Conservation (phyloP, 1,140 invertebrate species). For the Streblospio benedicti region DNA sequence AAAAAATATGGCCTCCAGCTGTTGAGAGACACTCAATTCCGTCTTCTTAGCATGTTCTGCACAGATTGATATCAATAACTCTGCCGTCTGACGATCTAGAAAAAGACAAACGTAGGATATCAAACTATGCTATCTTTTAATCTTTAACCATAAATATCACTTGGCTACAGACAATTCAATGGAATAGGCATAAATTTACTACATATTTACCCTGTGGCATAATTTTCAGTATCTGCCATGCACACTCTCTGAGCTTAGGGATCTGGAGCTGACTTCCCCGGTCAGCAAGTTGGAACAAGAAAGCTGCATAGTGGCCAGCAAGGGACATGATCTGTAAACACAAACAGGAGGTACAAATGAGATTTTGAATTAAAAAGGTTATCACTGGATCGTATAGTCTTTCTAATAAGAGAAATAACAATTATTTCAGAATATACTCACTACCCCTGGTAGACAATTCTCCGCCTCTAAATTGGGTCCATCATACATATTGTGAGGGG, state of each 20-base stretch:
- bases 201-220: slow-evolving; percentile 69
- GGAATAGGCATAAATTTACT: no score
- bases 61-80: slow-evolving; percentile 55
- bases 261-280: slow-evolving; percentile 73
- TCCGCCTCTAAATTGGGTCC: slow-evolving; percentile 74
- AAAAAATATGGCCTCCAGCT: slow-evolving; percentile 66
- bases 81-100: slow-evolving; percentile 55
- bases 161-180: no score
- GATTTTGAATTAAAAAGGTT: background rate
- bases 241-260: slow-evolving; percentile 71
- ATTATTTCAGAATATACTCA: slow-evolving; percentile 49
- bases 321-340: slow-evolving; percentile 62
- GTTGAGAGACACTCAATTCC: slow-evolving; percentile 41
- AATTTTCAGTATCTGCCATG: slow-evolving; percentile 74
- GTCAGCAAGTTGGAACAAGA: slow-evolving; percentile 84
- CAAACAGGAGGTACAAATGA: background rate
- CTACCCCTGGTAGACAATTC: slow-evolving; percentile 80
- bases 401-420: background rate
- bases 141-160: no score
- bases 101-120: no score
- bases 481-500: slow-evolving; percentile 52
- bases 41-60: slow-evolving; percentile 36
- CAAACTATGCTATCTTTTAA: background rate
- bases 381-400: background rate
- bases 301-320: slow-evolving; percentile 69